These are phyloP conservation scores for Serinus canaria DNA, from an alignment of 2,113 vertebrate species.

Conservation along the genomic window DNA sequence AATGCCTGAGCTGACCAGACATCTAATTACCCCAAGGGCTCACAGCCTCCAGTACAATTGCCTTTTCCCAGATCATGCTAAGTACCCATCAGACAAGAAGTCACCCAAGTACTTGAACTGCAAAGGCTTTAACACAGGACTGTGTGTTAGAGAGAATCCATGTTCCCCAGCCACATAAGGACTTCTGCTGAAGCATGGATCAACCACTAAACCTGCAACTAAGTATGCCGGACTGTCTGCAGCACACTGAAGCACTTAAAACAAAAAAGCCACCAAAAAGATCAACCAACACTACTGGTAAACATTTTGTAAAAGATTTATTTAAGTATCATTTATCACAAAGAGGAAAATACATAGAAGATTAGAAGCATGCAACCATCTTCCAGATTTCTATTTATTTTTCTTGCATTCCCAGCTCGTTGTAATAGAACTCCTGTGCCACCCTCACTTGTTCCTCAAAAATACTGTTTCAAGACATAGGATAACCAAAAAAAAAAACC, in stretches of 20 bases:
- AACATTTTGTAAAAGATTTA: conserved; percentile 76
- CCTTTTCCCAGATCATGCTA: neutral
- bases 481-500: conserved; percentile 27
- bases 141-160: neutral
- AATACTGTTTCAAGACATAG: conserved; percentile 53
- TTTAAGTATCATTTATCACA: conserved; percentile 78
- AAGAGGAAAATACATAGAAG: conserved; percentile 70
- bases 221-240: neutral
- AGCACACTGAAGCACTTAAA: neutral
- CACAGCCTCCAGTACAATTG: neutral
- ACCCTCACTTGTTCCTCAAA: conserved; percentile 44
- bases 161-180: neutral
- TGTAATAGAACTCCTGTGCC: conserved; percentile 33
- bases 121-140: neutral
- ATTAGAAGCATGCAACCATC: conserved; percentile 74
- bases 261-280: neutral
- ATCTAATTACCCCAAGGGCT: neutral
- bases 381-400: conserved; percentile 28
- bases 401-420: conserved; percentile 32
- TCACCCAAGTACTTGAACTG: neutral
- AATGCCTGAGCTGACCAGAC: neutral
- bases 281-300: neutral
- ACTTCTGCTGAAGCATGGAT: neutral
- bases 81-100: neutral
- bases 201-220: neutral